Conservation (phyloP, 2,888 invertebrate species). For the Serripes groenlandicus region DNA sequence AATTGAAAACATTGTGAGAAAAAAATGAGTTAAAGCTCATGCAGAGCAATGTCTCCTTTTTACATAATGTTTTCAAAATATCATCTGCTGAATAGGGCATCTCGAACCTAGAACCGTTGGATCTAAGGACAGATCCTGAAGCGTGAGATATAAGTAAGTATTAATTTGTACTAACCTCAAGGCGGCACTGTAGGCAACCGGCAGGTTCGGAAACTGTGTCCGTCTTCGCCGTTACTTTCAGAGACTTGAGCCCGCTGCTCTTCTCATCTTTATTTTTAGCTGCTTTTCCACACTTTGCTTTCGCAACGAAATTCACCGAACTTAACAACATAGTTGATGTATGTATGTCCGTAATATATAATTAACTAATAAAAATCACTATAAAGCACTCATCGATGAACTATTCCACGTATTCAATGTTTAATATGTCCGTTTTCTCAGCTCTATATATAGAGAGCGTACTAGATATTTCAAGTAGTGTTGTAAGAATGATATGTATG, state of each 20-base stretch:
- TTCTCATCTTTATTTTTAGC: constrained; percentile 34
- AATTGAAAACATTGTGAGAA: no score
- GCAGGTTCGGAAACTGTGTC: background rate
- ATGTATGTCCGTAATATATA: background rate
- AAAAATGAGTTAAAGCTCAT: no score
- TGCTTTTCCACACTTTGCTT: constrained; percentile 41
- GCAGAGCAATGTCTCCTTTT: no score
- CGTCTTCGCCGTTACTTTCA: background rate
- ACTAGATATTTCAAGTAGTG: background rate
- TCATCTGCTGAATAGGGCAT: no score
- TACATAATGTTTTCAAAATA: no score
- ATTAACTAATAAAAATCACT: background rate
- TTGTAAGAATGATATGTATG: constrained; percentile 12
- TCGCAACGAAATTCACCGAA: constrained; percentile 65
- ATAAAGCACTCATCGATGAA: background rate
- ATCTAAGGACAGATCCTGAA: no score
- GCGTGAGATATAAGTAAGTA: no score
- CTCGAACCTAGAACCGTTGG: no score
- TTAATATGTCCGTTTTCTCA: background rate
- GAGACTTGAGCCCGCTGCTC: background rate
- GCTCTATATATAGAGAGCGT: background rate
- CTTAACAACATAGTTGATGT: constrained; percentile 53
- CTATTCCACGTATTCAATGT: background rate
- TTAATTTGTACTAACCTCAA: no score
- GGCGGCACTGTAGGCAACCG: constrained; percentile 37